Evolutionary conservation across 2,113 vertebrate genomes (phyloP).

Genomic region (Coturnix japonica): DNA sequence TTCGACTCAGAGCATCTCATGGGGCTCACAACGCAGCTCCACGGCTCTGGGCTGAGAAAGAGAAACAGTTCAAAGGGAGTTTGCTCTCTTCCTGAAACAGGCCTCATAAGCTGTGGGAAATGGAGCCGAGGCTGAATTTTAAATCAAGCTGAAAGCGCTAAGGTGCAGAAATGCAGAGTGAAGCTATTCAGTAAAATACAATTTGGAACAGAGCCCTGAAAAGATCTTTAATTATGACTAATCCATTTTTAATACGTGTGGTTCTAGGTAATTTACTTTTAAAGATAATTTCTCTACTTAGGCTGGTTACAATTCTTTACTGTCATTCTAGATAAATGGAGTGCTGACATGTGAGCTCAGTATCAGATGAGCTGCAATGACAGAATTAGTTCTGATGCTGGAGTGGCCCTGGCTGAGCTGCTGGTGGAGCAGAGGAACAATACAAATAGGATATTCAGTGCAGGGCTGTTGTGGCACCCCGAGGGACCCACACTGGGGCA

Average conservation of each 20-base stretch:
- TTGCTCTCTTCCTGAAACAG: slow-evolving; percentile 8
- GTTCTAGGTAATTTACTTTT: slow-evolving; percentile 52
- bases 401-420: not conserved
- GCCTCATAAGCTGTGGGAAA: not conserved
- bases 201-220: slow-evolving; percentile 46
- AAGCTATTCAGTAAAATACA: not conserved
- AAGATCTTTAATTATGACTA: slow-evolving; percentile 55
- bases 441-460: slow-evolving; percentile 8
- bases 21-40: not conserved
- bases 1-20: fast-evolving
- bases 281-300: slow-evolving; percentile 23
- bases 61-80: not conserved
- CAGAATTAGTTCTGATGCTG: slow-evolving; percentile 14
- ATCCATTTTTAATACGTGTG: slow-evolving; percentile 37
- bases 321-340: not conserved
- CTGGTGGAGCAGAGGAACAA: not conserved
- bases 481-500: slow-evolving; percentile 9
- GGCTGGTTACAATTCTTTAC: not conserved
- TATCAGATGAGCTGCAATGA: not conserved
- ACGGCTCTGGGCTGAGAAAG: not conserved
- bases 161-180: not conserved
- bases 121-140: not conserved
- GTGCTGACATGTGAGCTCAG: not conserved
- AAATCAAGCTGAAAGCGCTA: not conserved
- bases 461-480: not conserved